phyloP scores from a whole-genome alignment of 2,888 invertebrate genomes.

The Poecilus cupreus region DNA sequence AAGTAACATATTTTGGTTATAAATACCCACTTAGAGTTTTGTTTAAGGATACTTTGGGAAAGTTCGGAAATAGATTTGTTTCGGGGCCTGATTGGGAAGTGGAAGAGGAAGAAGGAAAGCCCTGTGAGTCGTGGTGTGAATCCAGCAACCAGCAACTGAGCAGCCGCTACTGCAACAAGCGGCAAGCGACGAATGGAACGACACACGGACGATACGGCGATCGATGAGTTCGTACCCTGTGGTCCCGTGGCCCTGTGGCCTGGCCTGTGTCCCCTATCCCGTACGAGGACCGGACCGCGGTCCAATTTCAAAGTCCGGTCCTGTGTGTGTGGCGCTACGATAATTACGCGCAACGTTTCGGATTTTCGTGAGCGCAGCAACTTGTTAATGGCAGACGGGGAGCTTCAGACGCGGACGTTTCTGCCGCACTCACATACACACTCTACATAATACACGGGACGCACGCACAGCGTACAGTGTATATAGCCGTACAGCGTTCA shows the following conservation, averaged over 20 bases:
- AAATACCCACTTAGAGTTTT: conserved; percentile 43
- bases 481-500: neutral
- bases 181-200: conserved; percentile 25
- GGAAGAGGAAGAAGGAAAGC: conserved; percentile 5
- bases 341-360: conserved; percentile 39
- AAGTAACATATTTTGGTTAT: conserved; percentile 39
- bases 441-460: neutral
- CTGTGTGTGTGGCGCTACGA: conserved; percentile 4
- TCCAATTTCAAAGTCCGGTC: neutral
- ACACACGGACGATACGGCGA: conserved; percentile 23
- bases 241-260: neutral
- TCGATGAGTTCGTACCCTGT: neutral
- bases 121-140: conserved; percentile 28
- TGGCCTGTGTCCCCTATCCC: conserved; percentile 20
- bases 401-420: neutral
- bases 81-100: conserved; percentile 30
- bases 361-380: conserved; percentile 47
- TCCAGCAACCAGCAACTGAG: neutral
- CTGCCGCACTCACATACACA: neutral
- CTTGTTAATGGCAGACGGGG: conserved; percentile 43
- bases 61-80: conserved; percentile 40
- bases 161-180: conserved; percentile 20
- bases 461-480: neutral
- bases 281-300: conserved; percentile 6
- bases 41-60: conserved; percentile 25